Evolutionary conservation across 2,888 invertebrate genomes (phyloP).

Genomic region (Syrphus vitripennis): DNA sequence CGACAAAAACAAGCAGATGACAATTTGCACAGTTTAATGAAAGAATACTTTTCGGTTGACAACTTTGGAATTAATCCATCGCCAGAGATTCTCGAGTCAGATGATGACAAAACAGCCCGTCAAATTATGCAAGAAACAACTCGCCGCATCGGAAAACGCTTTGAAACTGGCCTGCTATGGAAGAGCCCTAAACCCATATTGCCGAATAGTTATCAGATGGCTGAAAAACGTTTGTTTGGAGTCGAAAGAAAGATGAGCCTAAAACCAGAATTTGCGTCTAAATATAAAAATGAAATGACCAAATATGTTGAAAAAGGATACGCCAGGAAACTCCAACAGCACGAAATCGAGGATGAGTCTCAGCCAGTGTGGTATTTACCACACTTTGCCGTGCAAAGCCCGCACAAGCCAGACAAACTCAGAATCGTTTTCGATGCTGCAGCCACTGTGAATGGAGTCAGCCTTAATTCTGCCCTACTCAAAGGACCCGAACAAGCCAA

Average conservation of each 20-base stretch:
- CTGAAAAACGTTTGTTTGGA: constrained; percentile 42
- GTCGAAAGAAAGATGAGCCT: constrained; percentile 58
- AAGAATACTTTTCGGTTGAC: not conserved
- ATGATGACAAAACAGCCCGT: too few species aligned
- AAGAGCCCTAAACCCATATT: constrained; percentile 7
- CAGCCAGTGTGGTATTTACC: constrained; percentile 73
- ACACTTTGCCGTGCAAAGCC: constrained; percentile 73
- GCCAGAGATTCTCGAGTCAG: too few species aligned
- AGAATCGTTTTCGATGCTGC: constrained; percentile 76
- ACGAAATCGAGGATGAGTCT: constrained; percentile 44
- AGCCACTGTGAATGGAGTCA: constrained; percentile 70
- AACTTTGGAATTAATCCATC: not conserved
- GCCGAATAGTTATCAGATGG: too few species aligned
- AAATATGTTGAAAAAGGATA: constrained; percentile 57
- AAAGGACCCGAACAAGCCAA: too few species aligned
- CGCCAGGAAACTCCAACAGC: constrained; percentile 50
- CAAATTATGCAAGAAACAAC: constrained; percentile 34
- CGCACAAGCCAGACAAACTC: constrained; percentile 73
- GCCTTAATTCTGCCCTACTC: constrained; percentile 74
- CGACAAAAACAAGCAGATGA: not conserved
- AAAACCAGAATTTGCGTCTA: constrained; percentile 43
- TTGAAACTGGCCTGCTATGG: constrained; percentile 57
- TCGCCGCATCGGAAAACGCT: constrained; percentile 23
- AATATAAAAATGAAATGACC: not conserved
- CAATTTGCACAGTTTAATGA: not conserved